Evolutionary conservation across 2,888 invertebrate genomes (phyloP), one percentile per base, ranked within the genome.

Genomic region (Nudaria mundana): DNA sequence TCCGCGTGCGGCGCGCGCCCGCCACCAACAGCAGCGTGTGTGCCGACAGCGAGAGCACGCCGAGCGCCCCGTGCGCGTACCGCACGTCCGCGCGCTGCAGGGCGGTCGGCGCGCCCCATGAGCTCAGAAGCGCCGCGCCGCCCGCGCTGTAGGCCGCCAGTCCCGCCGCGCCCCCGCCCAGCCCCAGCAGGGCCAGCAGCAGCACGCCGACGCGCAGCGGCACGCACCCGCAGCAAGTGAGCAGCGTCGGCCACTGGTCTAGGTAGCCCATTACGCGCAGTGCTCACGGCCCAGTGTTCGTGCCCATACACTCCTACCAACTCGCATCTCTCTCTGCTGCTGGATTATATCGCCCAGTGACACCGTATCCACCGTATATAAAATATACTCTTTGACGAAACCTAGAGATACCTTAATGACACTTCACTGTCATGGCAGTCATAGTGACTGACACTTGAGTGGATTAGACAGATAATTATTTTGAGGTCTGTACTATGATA

Each of bases 181-280:
- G 35, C 13, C 74, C 71, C 13, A 52, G 5, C 29, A 54, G 33
- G 26, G 61, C 65, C 12, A 52, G 52, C 26, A 41, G 16, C 32
- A 44, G 2, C 20, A 39, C 44, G 5, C 46, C 62, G 22, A 29
- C 8, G 7, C 68, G 66, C 55, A 63, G 57, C 48, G 55, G 56
- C 32, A 52, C 48, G 55, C 59, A 44, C 40, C 24, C 26, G 31
- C 35, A 53, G 28, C 30, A 46, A 40, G 44, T 63, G 37, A 63
- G 37, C 48, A 68, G 30, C 35, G 40, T 44, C 22, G 75, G 75
- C 12, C 69, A 69, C 23, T 37, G 33, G 22, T 73, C 73, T 35
- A 71, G 44, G 31, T 56, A 62, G 1, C 65, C 69, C 71, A 75
- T 73, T 5, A 24, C 12, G 23, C 25, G 15, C 16, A 15, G n/a